Base-by-base conservation (phyloP, 2,888 invertebrate genomes). In the Hyles lineata region DNA sequence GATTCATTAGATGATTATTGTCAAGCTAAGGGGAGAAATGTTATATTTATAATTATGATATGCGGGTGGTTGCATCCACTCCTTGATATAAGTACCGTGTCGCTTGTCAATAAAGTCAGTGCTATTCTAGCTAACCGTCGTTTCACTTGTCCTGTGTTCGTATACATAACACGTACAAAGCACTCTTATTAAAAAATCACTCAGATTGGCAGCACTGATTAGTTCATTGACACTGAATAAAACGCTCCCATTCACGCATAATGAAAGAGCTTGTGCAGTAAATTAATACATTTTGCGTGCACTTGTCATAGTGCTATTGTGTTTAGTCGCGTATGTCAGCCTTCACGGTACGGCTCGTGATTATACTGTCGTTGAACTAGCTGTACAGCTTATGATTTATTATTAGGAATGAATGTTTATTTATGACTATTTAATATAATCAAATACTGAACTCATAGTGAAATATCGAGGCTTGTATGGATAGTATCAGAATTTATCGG, bases 171-270 rank as follows among this genome's bases (percentile, higher is more conserved):
- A n/a, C n/a, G 55, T n/a, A 55, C 55, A 55, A n/a, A 55, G 6
- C n/a, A 67, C 15, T 15, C 67, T 71, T 70, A 75, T 75, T 23
- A 23, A 75, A n/a, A 71, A 25, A 71, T 67, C 63, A 62, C 71
- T 73, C 60, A 63, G 82, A 88, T 87, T 86, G 83, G 79, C 79
- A 83, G 79, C 80, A 83, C 81, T 85, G 84, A 85, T 87, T 87
- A 86, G 91, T 88, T 89, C 87, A 86, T 87, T 90, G 90, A 88
- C 88, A 84, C 82, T 79, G 74, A 78, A 82, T 79, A 74, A 75
- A 77, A 80, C 77, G 74, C 72, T 78, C 76, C 69, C 78, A 77
- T 81, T 82, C 76, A 76, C 76, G 73, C 74, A 74, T 79, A 81
- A 78, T 79, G 77, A 80, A 80, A 81, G 80, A 81, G 35, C 63